Conservation (phyloP, 1,140 invertebrate species). For the Colletes gigas region DNA sequence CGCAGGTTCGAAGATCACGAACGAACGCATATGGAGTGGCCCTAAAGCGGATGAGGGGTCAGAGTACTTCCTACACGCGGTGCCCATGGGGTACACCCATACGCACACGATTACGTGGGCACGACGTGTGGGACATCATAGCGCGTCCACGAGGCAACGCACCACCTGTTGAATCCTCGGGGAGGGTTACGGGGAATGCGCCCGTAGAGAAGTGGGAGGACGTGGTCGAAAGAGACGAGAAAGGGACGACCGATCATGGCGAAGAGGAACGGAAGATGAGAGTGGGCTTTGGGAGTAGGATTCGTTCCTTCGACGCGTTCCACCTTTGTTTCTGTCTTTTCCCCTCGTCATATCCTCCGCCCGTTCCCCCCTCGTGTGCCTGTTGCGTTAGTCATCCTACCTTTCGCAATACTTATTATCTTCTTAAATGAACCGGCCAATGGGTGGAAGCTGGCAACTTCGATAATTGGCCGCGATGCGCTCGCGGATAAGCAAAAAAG, state of each 20-base stretch:
- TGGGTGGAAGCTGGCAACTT: constrained; percentile 22
- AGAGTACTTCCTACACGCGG: constrained; percentile 68
- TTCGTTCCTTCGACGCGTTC: constrained; percentile 17
- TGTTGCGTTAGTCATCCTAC: constrained; percentile 45
- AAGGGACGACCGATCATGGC: constrained; percentile 6
- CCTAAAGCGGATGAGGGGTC: constrained; percentile 68
- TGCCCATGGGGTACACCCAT: constrained; percentile 58
- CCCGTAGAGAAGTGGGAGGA: constrained; percentile 7
- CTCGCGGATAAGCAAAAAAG: constrained; percentile 28
- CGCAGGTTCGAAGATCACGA: constrained; percentile 64
- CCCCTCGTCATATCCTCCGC: neutral
- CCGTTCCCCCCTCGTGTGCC: constrained; percentile 19
- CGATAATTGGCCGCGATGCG: constrained; percentile 41
- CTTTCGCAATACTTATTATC: constrained; percentile 53
- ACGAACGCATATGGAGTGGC: constrained; percentile 60
- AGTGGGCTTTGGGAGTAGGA: constrained; percentile 11
- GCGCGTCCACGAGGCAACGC: constrained; percentile 45
- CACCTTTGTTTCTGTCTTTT: constrained; percentile 4
- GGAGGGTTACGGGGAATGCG: constrained; percentile 48
- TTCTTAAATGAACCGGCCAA: constrained; percentile 43
- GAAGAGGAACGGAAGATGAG: constrained; percentile 14
- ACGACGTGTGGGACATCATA: constrained; percentile 59
- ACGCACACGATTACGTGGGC: constrained; percentile 60
- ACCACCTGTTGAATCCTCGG: constrained; percentile 66
- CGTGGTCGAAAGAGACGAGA: constrained; percentile 29